Evolutionary conservation across 2,888 invertebrate species (phyloP).

Genomic region (Schizotus pectinicornis): DNA sequence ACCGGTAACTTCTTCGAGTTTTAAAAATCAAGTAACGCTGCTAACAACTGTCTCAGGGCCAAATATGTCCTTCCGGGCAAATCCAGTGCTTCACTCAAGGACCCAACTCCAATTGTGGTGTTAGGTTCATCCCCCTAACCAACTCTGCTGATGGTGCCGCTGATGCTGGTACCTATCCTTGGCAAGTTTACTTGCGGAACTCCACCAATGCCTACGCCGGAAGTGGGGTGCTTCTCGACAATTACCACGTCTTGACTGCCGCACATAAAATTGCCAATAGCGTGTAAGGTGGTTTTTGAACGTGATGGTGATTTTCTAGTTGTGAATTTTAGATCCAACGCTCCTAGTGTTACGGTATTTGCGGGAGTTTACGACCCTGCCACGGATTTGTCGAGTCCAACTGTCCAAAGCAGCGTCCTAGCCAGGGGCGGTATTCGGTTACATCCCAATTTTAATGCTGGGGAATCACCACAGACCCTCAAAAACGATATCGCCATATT

Average conservation of each 20-base stretch:
- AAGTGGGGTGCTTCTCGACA: conserved; percentile 73
- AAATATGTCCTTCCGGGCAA: conserved; percentile 45
- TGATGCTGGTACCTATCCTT: conserved; percentile 73
- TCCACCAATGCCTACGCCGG: conserved; percentile 64
- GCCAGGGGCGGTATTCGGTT: conserved; percentile 34
- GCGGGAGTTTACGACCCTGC: conserved; percentile 46
- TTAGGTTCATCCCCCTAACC: conserved; percentile 49
- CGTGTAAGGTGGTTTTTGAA: conserved; percentile 34
- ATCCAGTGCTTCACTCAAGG: conserved; percentile 45
- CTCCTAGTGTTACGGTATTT: conserved; percentile 37
- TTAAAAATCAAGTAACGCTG: too few relatives aligned
- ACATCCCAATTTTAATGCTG: conserved; percentile 71
- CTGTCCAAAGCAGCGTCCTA: conserved; percentile 36
- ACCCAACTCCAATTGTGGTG: conserved; percentile 57
- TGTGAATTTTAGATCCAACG: conserved; percentile 35
- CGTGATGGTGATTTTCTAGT: not conserved
- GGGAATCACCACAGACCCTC: conserved; percentile 61
- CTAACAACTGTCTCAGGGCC: conserved; percentile 14
- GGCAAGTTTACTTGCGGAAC: conserved; percentile 65
- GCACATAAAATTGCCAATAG: conserved; percentile 68
- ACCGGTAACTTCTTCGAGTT: conserved; percentile 29
- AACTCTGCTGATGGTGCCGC: conserved; percentile 63
- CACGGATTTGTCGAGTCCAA: conserved; percentile 3
- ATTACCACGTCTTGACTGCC: conserved; percentile 73
- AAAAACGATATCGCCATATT: conserved; percentile 84